phyloP scores from a whole-genome alignment of 2,113 vertebrate species.

The Oryzias woworae region DNA sequence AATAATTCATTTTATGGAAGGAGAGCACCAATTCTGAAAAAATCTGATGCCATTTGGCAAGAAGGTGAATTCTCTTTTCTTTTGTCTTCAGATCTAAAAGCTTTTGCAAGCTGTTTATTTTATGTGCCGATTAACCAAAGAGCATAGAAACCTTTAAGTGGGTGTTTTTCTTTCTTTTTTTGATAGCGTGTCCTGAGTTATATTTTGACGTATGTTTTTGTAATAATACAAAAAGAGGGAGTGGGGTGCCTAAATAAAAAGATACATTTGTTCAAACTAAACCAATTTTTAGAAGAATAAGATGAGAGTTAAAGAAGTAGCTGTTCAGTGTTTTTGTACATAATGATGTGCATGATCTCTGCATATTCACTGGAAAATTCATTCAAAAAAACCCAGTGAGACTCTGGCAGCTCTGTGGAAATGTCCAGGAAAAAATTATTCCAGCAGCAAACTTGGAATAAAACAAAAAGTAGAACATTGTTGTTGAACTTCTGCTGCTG shows the following conservation, averaged over 20 bases:
- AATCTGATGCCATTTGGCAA: conserved; percentile 50
- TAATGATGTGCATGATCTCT: neutral
- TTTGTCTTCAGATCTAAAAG: conserved; percentile 36
- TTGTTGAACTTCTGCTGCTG: too few relatives aligned
- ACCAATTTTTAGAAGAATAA: conserved; percentile 2
- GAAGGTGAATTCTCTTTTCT: conserved; percentile 52
- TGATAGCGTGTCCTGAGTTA: conserved; percentile 33
- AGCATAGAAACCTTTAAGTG: conserved; percentile 39
- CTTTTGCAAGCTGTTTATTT: conserved; percentile 55
- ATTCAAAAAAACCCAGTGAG: neutral
- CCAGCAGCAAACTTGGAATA: too few relatives aligned
- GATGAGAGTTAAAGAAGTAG: conserved; percentile 1
- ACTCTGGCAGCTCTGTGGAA: too few relatives aligned
- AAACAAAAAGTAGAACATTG: too few relatives aligned
- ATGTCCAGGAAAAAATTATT: too few relatives aligned
- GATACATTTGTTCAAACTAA: conserved; percentile 11
- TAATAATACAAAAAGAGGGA: conserved; percentile 4
- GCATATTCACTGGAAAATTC: neutral
- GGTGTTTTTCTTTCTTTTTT: conserved; percentile 30
- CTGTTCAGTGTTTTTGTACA: too few relatives aligned
- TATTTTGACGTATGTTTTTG: conserved; percentile 29
- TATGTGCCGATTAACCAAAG: conserved; percentile 52
- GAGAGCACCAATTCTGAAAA: conserved; percentile 22
- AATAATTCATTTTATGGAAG: conserved; percentile 34
- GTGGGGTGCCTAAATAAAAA: neutral